phyloP scores from a whole-genome alignment of 2,888 invertebrate genomes.

The Eristalinus sepulchralis region DNA sequence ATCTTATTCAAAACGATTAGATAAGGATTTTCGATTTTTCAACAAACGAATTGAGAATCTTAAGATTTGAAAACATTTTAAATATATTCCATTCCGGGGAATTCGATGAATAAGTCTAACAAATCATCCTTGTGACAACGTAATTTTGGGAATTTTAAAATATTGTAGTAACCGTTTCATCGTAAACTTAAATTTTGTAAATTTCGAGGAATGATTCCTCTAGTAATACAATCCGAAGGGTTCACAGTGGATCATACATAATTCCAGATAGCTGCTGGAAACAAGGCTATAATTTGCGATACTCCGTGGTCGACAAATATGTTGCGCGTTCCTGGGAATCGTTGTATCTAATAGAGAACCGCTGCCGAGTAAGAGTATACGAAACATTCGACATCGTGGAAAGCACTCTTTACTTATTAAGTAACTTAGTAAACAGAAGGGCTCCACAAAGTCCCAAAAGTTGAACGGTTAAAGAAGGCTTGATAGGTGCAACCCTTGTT shows the following conservation, averaged over 20 bases:
- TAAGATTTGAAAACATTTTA: too few species aligned
- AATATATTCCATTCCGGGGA: too few species aligned
- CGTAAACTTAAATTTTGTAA: neutral
- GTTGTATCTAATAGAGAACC: slow-evolving; percentile 39
- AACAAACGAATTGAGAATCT: too few species aligned
- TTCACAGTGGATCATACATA: slow-evolving; percentile 47
- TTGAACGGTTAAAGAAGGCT: neutral
- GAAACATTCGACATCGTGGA: slow-evolving; percentile 2
- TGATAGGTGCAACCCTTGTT: neutral
- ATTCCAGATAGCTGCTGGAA: slow-evolving; percentile 39
- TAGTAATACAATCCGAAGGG: slow-evolving; percentile 52
- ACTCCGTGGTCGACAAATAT: slow-evolving; percentile 35
- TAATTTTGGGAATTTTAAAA: neutral
- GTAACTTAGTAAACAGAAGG: slow-evolving; percentile 7
- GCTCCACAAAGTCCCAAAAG: slow-evolving; percentile 32
- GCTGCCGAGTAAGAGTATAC: slow-evolving; percentile 30
- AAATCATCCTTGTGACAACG: neutral
- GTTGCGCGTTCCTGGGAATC: slow-evolving; percentile 43
- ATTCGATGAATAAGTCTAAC: neutral
- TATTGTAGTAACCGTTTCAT: slow-evolving; percentile 30
- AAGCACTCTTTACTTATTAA: slow-evolving; percentile 31
- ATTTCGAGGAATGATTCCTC: slow-evolving; percentile 11
- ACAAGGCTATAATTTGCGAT: slow-evolving; percentile 13
- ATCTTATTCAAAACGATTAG: too few species aligned
- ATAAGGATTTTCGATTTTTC: too few species aligned